phyloP scores from a whole-genome alignment of 2,888 invertebrate genomes.

The Serrognathus titanus region DNA sequence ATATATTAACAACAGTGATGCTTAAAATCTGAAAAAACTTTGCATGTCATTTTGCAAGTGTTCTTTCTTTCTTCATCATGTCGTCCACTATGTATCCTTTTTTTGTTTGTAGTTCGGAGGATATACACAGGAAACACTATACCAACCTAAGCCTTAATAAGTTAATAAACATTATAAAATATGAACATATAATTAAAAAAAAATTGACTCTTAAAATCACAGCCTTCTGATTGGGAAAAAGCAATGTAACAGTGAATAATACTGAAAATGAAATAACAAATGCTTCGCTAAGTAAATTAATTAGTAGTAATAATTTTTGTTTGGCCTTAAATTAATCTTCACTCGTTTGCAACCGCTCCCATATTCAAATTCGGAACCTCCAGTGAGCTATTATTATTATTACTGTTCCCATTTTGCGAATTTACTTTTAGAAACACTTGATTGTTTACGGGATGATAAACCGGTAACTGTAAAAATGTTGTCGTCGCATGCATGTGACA shows the following conservation, averaged over 20 bases:
- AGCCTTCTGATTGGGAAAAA: constrained; percentile 5
- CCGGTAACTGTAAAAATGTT: constrained; percentile 7
- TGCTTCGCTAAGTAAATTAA: background rate
- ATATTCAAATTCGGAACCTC: too few relatives aligned
- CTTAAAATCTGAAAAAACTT: background rate
- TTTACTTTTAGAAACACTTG: too few relatives aligned
- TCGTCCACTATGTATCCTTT: background rate
- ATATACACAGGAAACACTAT: background rate
- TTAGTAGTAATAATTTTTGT: background rate
- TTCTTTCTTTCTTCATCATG: background rate
- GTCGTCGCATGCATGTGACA: constrained; percentile 38
- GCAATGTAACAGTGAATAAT: background rate
- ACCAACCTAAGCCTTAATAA: background rate
- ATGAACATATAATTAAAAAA: constrained; percentile 4
- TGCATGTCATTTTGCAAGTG: background rate
- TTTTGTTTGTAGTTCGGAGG: background rate
- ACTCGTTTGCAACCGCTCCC: background rate
- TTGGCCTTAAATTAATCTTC: background rate
- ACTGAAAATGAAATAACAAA: constrained; percentile 2
- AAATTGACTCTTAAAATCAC: constrained; percentile 6
- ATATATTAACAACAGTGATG: background rate
- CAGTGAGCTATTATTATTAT: too few relatives aligned
- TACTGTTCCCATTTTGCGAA: too few relatives aligned
- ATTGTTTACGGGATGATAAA: background rate
- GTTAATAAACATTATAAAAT: background rate